Conservation (phyloP, 2,888 invertebrate genomes). For the Drosophila niveifrons region DNA sequence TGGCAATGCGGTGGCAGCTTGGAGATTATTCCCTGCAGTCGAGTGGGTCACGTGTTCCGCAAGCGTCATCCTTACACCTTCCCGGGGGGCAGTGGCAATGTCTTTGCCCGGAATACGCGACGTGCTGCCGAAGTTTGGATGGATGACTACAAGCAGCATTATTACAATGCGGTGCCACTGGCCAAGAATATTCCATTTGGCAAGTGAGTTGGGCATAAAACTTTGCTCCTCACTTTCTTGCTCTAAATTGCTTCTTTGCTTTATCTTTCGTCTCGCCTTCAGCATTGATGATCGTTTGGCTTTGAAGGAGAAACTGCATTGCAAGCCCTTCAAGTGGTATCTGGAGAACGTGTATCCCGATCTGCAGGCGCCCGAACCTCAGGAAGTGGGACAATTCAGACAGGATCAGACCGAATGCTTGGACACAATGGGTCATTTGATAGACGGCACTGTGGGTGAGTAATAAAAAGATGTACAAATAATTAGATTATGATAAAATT, state of each 20-base stretch:
- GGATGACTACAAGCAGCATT: slow-evolving; percentile 99
- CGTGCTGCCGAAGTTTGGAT: slow-evolving; percentile 99
- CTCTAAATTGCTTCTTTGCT: not conserved
- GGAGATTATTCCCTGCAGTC: slow-evolving; percentile 98
- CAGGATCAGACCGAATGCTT: slow-evolving; percentile 93
- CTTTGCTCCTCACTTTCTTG: not conserved
- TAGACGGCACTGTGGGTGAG: slow-evolving; percentile 92
- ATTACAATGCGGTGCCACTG: slow-evolving; percentile 96
- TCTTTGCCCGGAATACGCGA: slow-evolving; percentile 97
- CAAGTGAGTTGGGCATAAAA: slow-evolving; percentile 87
- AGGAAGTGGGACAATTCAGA: slow-evolving; percentile 88
- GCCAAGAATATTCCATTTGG: slow-evolving; percentile 95
- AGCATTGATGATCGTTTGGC: slow-evolving; percentile 94
- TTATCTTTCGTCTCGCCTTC: slow-evolving; percentile 43
- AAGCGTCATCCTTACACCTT: slow-evolving; percentile 99
- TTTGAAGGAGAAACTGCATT: slow-evolving; percentile 92
- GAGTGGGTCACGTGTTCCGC: slow-evolving; percentile 97
- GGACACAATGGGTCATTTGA: slow-evolving; percentile 96
- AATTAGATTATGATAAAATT: not conserved
- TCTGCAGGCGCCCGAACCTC: slow-evolving; percentile 89
- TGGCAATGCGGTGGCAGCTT: slow-evolving; percentile 99
- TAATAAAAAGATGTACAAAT: slow-evolving; percentile 24
- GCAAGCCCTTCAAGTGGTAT: slow-evolving; percentile 98
- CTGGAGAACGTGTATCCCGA: slow-evolving; percentile 97
- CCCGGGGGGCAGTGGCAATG: slow-evolving; percentile 98